Percentiles rank a stretch among this genome's conserved stretches.
Evolutionary conservation across 2,888 invertebrate genomes (phyloP).

Genomic region (Ganaspis brasiliensis): DNA sequence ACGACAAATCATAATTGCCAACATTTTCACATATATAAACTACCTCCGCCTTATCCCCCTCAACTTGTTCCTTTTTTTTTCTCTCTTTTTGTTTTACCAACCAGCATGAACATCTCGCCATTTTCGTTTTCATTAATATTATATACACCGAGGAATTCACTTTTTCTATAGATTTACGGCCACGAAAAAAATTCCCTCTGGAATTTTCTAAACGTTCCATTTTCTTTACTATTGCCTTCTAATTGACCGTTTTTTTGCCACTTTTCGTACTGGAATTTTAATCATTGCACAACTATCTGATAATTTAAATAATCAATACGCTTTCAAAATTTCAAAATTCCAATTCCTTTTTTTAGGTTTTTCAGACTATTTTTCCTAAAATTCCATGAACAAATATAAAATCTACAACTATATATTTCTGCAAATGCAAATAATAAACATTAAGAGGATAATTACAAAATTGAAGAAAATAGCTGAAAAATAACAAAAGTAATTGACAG

Average conservation of each 20-base stretch:
- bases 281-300: not conserved
- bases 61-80: slow-evolving; percentile 15
- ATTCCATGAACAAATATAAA: too few species aligned
- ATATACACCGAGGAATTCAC: not conserved
- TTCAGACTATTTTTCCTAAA: too few species aligned
- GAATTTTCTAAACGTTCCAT: not conserved
- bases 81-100: not conserved
- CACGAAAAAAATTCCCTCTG: not conserved
- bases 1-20: slow-evolving; percentile 74
- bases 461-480: too few species aligned
- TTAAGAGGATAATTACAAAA: too few species aligned
- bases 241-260: not conserved
- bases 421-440: too few species aligned
- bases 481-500: too few species aligned
- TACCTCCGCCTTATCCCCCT: slow-evolving; percentile 10
- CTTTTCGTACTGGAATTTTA: slow-evolving; percentile 5
- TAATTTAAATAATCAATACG: too few species aligned
- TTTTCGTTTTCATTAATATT: slow-evolving; percentile 35
- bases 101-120: slow-evolving; percentile 25
- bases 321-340: too few species aligned
- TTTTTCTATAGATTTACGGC: not conserved
- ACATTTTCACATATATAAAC: slow-evolving; percentile 21
- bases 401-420: too few species aligned
- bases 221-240: not conserved
- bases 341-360: too few species aligned